These are phyloP conservation scores for Tapirus indicus DNA, from an alignment of 2,797 vertebrate species.

Conservation along the genomic window DNA sequence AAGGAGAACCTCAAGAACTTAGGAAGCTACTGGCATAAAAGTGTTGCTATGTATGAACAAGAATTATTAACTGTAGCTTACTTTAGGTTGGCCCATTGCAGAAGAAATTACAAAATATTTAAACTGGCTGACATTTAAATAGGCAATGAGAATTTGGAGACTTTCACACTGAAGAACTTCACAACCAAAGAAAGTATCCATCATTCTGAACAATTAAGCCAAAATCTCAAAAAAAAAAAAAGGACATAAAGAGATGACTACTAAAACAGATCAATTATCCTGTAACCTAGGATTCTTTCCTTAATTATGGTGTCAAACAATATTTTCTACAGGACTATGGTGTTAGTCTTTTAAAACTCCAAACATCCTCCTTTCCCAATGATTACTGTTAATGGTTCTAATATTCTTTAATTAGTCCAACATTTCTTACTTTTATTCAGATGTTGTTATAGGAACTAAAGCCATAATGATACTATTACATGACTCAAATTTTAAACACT, in stretches of 20 bases:
- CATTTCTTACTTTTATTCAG: slow-evolving; percentile 20
- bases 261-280: neutral
- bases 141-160: neutral
- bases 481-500: slow-evolving; percentile 2
- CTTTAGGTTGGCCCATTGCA: neutral
- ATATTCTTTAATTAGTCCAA: neutral
- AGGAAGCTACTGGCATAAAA: neutral
- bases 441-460: neutral
- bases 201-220: neutral
- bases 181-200: slow-evolving; percentile 26
- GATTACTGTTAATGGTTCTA: neutral
- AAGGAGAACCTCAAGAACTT: neutral
- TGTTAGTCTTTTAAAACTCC: neutral
- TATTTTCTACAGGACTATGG: neutral
- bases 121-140: slow-evolving; percentile 24
- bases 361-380: neutral
- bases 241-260: neutral
- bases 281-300: neutral
- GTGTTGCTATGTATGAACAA: neutral
- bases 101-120: slow-evolving; percentile 38
- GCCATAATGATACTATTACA: neutral
- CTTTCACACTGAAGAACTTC: neutral
- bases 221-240: slow-evolving; percentile 25
- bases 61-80: neutral
- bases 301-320: slow-evolving; percentile 5